These are phyloP conservation scores for Sinocyclocheilus anophthalmus DNA, from an alignment of 2,113 vertebrate species.

Conservation along the genomic window DNA sequence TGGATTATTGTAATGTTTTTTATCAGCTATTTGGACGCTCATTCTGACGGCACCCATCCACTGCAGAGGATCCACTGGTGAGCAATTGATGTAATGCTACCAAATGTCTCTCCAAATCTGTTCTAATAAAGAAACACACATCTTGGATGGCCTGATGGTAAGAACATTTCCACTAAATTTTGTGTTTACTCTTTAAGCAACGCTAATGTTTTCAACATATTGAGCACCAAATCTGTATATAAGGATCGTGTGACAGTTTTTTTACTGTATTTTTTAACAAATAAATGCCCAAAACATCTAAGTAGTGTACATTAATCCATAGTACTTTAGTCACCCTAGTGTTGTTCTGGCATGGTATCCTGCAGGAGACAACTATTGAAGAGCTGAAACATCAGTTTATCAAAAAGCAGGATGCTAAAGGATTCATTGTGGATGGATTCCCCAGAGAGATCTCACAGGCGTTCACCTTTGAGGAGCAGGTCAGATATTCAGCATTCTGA, in stretches of 20 bases:
- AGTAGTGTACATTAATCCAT: too few relatives aligned
- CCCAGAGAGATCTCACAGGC: slow-evolving; percentile 73
- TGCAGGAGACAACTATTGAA: slow-evolving; percentile 72
- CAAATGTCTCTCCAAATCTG: neutral
- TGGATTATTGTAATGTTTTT: neutral
- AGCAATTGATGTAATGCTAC: neutral
- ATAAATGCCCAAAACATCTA: neutral
- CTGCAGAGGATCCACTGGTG: neutral
- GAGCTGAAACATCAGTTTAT: slow-evolving; percentile 76
- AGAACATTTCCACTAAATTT: too few relatives aligned
- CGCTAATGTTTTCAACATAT: neutral
- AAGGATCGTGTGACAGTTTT: neutral
- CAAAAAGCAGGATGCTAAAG: slow-evolving; percentile 67
- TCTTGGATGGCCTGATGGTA: neutral
- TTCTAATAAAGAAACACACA: neutral
- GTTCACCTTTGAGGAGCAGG: slow-evolving; percentile 75
- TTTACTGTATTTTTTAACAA: neutral
- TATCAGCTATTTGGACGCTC: neutral
- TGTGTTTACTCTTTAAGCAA: neutral
- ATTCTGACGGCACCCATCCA: neutral
- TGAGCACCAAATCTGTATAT: too few relatives aligned
- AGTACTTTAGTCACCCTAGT: neutral
- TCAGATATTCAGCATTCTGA: slow-evolving; percentile 43
- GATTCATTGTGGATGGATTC: slow-evolving; percentile 75
- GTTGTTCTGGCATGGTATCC: slow-evolving; percentile 1